phyloP scores from a whole-genome alignment of 2,797 vertebrate species.

The Muraenolepis orangiensis region DNA sequence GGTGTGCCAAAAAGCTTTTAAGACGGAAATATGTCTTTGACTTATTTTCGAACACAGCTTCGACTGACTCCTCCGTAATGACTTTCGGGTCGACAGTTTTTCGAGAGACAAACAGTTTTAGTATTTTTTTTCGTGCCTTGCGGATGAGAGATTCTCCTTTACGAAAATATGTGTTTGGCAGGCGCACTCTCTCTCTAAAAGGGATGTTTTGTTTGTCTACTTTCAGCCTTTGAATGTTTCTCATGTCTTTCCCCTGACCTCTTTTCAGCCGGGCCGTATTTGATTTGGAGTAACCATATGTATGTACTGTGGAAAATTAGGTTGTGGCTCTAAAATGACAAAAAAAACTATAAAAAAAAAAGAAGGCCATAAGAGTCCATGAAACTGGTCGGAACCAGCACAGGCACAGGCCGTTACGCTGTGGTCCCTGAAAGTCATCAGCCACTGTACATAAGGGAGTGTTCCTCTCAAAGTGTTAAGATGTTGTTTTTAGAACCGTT shows the following conservation, averaged over 20 bases:
- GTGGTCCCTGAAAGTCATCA: no score
- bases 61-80: conserved; percentile 45
- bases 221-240: conserved; percentile 29
- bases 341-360: neutral
- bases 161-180: conserved; percentile 54
- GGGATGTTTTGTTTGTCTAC: conserved; percentile 67
- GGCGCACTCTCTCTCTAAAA: conserved; percentile 37
- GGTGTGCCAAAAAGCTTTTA: conserved; percentile 41
- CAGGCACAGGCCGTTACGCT: no score
- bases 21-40: conserved; percentile 55
- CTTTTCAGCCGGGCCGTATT: conserved; percentile 52
- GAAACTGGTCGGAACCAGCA: no score
- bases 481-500: neutral
- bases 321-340: conserved; percentile 25
- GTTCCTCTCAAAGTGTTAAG: neutral
- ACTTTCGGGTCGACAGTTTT: conserved; percentile 47
- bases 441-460: neutral
- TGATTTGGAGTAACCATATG: conserved; percentile 64
- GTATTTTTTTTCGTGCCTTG: conserved; percentile 46
- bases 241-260: conserved; percentile 44
- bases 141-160: conserved; percentile 62
- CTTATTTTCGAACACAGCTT: conserved; percentile 40
- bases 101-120: conserved; percentile 19
- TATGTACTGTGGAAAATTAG: conserved; percentile 50
- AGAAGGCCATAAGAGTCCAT: no score